Base-by-base conservation (phyloP, 2,113 vertebrate genomes). In the Lampris megalopsis region DNA sequence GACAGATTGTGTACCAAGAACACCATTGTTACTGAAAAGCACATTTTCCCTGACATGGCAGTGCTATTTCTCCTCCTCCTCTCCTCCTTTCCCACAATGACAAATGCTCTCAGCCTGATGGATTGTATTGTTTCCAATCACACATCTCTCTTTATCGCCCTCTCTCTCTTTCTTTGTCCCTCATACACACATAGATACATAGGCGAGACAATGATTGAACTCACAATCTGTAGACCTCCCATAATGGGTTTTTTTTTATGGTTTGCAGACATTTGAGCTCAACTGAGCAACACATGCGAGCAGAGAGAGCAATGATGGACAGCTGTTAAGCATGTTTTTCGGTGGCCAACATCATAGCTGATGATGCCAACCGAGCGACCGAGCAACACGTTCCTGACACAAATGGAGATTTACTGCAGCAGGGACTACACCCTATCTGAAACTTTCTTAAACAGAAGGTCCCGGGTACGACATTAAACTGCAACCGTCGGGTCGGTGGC, bases 1-100 rank as follows among this genome's bases (percentile, higher is more conserved):
- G 84, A 91, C 85, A 89, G 86, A 91, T 91, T 88, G 89, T 82
- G 86, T 66, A 84, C 77, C 80, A 50, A 80, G 65, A 73, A 84
- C 82, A 78, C 80, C 80, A 86, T 89, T 88, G 87, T 88, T 78
- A 86, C 77, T 86, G 89, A 89, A 86, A 90, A 87, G 78, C 82
- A 88, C 82, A 92, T 91, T 92, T 92, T 82, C 77, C 75, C 74
- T 89, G 90, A 90, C 85, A 90, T 83, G 82, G 75, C 86, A 84
- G 49, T 7, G 35, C 71, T 47, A 76, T 83, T 89, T 74, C 84
- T 87, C 79, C 84, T 87, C 81, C 80, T 71, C 60, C 49, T 73
- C 75, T 77, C 80, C 79, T 73, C 68, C 71, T 78, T 74, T 72
- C 71, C 85, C 77, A 66, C 76, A 66, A 69, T 84, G 84, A 86